A percentile compares a stretch with the other conserved stretches of the same genome.
Conservation (phyloP, 1,140 invertebrate genomes). For the Phocides pigmalion region DNA sequence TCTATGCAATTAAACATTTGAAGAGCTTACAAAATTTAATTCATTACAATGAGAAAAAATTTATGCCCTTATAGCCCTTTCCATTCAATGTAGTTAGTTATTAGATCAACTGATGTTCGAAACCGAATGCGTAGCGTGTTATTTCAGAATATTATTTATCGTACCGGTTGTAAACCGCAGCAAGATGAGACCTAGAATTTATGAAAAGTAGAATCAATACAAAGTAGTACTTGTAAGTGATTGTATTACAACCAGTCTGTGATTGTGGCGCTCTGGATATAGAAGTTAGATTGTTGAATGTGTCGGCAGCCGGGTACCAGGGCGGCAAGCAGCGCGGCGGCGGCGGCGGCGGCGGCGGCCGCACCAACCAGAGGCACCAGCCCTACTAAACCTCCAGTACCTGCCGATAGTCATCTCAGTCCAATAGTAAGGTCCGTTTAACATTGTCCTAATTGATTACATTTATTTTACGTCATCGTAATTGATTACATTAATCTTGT, state of each 20-base stretch:
- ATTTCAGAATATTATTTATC: too few species aligned
- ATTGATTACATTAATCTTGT: too few species aligned
- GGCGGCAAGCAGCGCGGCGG: constrained; percentile 87
- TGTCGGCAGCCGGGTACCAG: constrained; percentile 82
- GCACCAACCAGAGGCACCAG: constrained; percentile 90
- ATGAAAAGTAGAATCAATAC: background rate
- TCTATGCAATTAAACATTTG: too few species aligned
- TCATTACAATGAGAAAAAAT: too few species aligned
- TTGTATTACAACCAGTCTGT: constrained; percentile 17
- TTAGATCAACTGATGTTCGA: too few species aligned
- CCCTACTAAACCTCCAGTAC: constrained; percentile 86
- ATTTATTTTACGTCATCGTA: background rate
- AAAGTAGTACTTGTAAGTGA: constrained; percentile 15
- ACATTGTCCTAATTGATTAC: background rate
- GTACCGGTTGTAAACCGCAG: too few species aligned
- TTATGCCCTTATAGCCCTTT: too few species aligned
- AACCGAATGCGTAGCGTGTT: too few species aligned
- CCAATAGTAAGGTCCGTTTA: constrained; percentile 71
- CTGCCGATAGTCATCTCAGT: constrained; percentile 79
- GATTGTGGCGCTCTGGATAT: constrained; percentile 34
- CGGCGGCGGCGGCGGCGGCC: constrained; percentile 87
- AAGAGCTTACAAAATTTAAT: too few species aligned
- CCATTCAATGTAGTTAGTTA: too few species aligned
- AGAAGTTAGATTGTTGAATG: constrained; percentile 32
- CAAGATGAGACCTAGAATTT: too few species aligned